phyloP scores from a whole-genome alignment of 2,888 invertebrate species.

The Mesorhabditis spiculigera region DNA sequence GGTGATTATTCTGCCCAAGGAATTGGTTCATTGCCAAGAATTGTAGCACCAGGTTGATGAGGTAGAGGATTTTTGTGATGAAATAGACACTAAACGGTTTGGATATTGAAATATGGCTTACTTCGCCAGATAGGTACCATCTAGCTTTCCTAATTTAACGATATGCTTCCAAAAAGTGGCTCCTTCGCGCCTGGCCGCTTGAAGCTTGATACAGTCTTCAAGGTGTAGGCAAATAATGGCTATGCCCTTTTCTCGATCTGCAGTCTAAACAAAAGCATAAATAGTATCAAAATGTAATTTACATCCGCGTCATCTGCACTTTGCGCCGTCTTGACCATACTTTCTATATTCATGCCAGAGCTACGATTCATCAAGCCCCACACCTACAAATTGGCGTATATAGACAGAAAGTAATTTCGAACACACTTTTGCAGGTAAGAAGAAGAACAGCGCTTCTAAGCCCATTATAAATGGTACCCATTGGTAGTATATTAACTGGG shows the following conservation, averaged over 20 bases:
- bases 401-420: background rate
- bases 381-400: background rate
- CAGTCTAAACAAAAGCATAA: conserved; percentile 21
- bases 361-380: conserved; percentile 31
- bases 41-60: conserved; percentile 51
- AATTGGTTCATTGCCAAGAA: conserved; percentile 53
- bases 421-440: background rate
- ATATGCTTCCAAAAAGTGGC: conserved; percentile 17
- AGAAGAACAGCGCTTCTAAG: conserved; percentile 51
- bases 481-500: conserved; percentile 54
- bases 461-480: conserved; percentile 56
- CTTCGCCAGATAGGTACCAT: conserved; percentile 48
- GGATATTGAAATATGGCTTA: conserved; percentile 10
- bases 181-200: conserved; percentile 22
- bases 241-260: conserved; percentile 40
- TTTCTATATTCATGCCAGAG: conserved; percentile 48
- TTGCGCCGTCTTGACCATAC: conserved; percentile 45
- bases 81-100: conserved; percentile 41
- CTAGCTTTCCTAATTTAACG: conserved; percentile 37
- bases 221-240: conserved; percentile 26
- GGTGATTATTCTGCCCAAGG: conserved; percentile 44
- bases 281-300: conserved; percentile 8
- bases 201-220: conserved; percentile 34
- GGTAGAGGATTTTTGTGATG: conserved; percentile 50
- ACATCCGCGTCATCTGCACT: conserved; percentile 45